Conservation (phyloP, 2,113 vertebrate genomes). For the Calypte anna region DNA sequence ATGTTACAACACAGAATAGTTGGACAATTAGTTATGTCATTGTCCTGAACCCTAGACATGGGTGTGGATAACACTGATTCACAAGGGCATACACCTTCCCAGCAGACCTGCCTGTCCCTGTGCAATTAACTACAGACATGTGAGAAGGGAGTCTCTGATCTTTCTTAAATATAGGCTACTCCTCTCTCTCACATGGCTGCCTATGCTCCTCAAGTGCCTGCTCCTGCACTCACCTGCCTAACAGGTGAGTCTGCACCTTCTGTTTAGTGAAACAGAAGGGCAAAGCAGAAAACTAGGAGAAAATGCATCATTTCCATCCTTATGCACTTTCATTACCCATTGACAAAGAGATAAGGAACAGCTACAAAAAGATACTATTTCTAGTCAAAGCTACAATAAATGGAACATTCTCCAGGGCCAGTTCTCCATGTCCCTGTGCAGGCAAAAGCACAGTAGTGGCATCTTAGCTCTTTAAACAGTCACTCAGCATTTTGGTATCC, state of each 20-base stretch:
- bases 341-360: neutral
- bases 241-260: neutral
- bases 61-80: slow-evolving; percentile 15
- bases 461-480: neutral
- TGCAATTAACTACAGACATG: neutral
- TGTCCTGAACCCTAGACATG: neutral
- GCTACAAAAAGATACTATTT: neutral
- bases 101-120: neutral
- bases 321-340: neutral
- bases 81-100: slow-evolving; percentile 5
- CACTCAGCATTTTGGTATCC: neutral
- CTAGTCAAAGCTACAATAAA: neutral
- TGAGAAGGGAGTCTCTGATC: neutral
- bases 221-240: neutral
- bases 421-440: neutral
- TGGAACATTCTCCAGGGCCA: neutral
- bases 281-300: neutral
- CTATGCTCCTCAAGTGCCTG: neutral
- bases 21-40: slow-evolving; percentile 7
- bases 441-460: neutral
- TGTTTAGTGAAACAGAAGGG: neutral
- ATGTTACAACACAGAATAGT: neutral
- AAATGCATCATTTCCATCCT: neutral
- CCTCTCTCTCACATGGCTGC: neutral
- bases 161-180: neutral